A percentile compares a stretch with the other conserved stretches of the same genome.
Evolutionary conservation across 2,113 vertebrate genomes (phyloP).

Genomic region (Tupaia chinensis): DNA sequence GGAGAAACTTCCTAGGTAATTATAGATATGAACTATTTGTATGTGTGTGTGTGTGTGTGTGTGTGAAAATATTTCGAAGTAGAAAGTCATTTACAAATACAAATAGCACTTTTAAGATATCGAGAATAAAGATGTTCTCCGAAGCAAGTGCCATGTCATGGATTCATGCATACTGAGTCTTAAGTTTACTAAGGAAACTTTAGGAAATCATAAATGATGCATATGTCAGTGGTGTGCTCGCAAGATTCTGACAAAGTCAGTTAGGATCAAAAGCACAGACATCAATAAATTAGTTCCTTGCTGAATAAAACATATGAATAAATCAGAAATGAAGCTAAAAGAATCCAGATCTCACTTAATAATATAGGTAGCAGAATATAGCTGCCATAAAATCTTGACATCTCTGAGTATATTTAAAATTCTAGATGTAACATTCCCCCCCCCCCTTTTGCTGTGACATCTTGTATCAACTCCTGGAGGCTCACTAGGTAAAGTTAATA

Average conservation of each 20-base stretch:
- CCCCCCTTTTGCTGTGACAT: neutral
- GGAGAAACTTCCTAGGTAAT: neutral
- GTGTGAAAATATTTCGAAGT: neutral
- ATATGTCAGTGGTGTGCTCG: constrained; percentile 65
- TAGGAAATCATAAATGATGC: constrained; percentile 76
- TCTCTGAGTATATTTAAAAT: constrained; percentile 32
- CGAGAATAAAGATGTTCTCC: constrained; percentile 17
- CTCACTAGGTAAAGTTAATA: constrained; percentile 43
- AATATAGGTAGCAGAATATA: constrained; percentile 33
- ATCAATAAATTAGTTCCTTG: constrained; percentile 82
- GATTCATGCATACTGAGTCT: constrained; percentile 2
- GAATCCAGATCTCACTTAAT: constrained; percentile 55
- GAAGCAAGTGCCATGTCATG: neutral
- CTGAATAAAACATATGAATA: constrained; percentile 83
- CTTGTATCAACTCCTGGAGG: neutral
- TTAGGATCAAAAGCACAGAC: constrained; percentile 75
- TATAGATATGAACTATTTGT: neutral
- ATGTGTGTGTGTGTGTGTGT: neutral
- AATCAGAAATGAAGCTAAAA: constrained; percentile 59
- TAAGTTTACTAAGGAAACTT: constrained; percentile 50
- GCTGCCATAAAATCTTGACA: neutral
- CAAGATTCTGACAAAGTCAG: constrained; percentile 77
- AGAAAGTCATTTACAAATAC: constrained; percentile 51
- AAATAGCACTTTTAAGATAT: constrained; percentile 38
- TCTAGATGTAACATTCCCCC: neutral